A percentile compares a stretch with the other conserved stretches of the same genome.
Conservation (phyloP, 2,888 invertebrate species). For the Aricia artaxerxes region DNA sequence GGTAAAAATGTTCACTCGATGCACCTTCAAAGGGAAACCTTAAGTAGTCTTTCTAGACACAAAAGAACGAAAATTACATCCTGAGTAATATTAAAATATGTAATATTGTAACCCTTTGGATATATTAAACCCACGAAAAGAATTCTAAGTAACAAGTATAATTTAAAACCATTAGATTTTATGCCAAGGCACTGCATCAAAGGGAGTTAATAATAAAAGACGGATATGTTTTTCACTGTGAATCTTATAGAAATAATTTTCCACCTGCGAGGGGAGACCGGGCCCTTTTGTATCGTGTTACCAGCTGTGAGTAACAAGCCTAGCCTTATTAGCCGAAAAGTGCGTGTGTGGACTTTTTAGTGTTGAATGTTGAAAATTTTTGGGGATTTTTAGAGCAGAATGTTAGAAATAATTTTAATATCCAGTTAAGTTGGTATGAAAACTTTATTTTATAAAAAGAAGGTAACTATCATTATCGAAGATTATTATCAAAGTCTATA, state of each 20-base stretch:
- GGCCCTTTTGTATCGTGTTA: constrained; percentile 55
- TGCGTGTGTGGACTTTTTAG: neutral
- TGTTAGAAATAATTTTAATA: neutral
- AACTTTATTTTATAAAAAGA: too few relatives aligned
- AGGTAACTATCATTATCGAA: too few relatives aligned
- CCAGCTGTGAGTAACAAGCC: constrained; percentile 54
- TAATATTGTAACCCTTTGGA: constrained; percentile 7
- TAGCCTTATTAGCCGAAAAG: constrained; percentile 8
- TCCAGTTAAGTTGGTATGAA: neutral
- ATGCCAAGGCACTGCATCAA: constrained; percentile 63
- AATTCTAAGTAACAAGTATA: constrained; percentile 53
- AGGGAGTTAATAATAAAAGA: constrained; percentile 76
- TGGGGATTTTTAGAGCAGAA: neutral
- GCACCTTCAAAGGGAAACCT: constrained; percentile 21
- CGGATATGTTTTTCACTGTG: constrained; percentile 65
- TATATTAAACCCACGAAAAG: constrained; percentile 1
- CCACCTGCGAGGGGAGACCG: constrained; percentile 48
- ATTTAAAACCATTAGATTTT: constrained; percentile 71
- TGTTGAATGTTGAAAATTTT: neutral
- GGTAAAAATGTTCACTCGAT: neutral
- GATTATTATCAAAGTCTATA: too few relatives aligned
- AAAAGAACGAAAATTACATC: constrained; percentile 3
- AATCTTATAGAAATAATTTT: constrained; percentile 65
- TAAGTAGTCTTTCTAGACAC: constrained; percentile 18
- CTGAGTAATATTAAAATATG: constrained; percentile 12